phyloP scores from a whole-genome alignment of 2,797 vertebrate species.

The Varecia variegata region DNA sequence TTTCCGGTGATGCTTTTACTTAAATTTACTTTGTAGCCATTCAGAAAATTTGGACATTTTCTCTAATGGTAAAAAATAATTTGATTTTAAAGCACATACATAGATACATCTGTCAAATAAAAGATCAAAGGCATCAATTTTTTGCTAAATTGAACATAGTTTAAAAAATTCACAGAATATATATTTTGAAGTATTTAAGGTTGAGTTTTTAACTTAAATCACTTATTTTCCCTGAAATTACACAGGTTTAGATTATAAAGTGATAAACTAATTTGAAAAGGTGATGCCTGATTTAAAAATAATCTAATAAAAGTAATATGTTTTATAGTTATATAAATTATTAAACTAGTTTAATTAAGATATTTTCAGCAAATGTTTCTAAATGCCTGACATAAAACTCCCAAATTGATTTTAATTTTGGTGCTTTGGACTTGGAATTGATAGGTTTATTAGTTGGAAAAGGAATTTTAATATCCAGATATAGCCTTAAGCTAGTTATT shows the following conservation, averaged over 20 bases:
- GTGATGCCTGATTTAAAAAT: neutral
- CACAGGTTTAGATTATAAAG: neutral
- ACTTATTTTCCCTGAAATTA: neutral
- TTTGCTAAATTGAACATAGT: neutral
- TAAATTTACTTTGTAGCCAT: conserved; percentile 1
- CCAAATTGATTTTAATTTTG: conserved; percentile 32
- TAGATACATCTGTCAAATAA: conserved; percentile 29
- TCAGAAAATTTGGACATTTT: conserved; percentile 31
- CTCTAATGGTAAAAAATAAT: conserved; percentile 33
- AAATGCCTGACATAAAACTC: neutral
- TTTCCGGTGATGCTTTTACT: neutral
- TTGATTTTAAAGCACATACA: neutral
- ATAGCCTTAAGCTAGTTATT: neutral
- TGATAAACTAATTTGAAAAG: conserved; percentile 35
- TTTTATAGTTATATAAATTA: conserved; percentile 23
- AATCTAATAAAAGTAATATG: neutral
- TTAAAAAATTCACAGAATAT: neutral
- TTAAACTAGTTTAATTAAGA: neutral
- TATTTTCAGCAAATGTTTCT: conserved; percentile 38
- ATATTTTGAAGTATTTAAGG: conserved; percentile 35
- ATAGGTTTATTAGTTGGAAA: conserved; percentile 40
- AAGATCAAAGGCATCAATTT: neutral
- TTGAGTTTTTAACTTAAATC: conserved; percentile 45
- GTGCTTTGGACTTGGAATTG: conserved; percentile 10
- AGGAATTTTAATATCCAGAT: neutral